phyloP scores from a whole-genome alignment of 2,113 vertebrate species.

The Pelobates fuscus region DNA sequence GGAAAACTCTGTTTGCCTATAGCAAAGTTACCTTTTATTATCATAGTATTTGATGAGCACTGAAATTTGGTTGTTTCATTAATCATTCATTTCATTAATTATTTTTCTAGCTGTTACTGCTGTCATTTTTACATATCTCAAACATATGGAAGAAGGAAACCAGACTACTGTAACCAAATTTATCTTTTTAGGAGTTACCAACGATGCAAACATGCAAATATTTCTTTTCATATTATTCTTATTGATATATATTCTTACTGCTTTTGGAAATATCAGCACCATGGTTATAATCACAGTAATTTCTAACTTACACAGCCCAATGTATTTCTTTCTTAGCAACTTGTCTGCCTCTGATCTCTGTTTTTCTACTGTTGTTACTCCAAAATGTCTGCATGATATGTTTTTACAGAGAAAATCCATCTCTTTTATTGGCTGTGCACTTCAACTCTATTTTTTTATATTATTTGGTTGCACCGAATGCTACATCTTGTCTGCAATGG shows the following conservation, averaged over 20 bases:
- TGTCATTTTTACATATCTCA: too few relatives aligned
- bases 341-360: not conserved
- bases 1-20: too few relatives aligned
- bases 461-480: not conserved
- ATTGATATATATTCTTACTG: not conserved
- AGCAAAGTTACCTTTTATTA: too few relatives aligned
- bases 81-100: too few relatives aligned
- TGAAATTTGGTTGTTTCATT: too few relatives aligned
- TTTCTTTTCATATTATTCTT: not conserved
- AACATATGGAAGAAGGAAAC: not conserved
- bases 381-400: not conserved
- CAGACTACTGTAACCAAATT: not conserved
- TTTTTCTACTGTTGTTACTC: not conserved
- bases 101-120: too few relatives aligned
- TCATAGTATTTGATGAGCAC: too few relatives aligned
- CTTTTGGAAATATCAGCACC: not conserved
- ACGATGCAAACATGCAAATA: not conserved
- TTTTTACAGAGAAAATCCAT: not conserved
- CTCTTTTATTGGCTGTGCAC: not conserved
- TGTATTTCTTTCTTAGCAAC: slow-evolving; percentile 11
- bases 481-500: slow-evolving; percentile 4
- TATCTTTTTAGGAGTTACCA: not conserved
- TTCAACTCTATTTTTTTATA: not conserved
- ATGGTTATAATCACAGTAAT: not conserved
- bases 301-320: not conserved